Evolutionary conservation across 2,888 invertebrate genomes (phyloP), one percentile per base, ranked within the genome.

Genomic region (Ochlodes sylvanus): DNA sequence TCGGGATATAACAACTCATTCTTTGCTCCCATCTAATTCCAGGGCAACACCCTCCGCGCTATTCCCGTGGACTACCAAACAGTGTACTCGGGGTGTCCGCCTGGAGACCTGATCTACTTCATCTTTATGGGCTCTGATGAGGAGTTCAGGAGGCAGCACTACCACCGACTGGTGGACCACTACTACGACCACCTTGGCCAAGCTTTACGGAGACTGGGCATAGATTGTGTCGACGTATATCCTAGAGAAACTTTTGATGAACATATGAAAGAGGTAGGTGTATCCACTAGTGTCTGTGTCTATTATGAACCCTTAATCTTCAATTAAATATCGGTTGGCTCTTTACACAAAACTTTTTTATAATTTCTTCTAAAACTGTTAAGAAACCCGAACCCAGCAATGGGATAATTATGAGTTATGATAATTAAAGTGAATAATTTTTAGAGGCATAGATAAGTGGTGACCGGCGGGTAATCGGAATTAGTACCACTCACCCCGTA

Each of bases 1-100:
- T n/a, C n/a, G n/a, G n/a, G n/a, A n/a, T n/a, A n/a, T n/a, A n/a
- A n/a, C n/a, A n/a, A n/a, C 47, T 17, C 47, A 47, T 17, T 15
- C 47, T 15, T 47, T 50, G 10, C 56, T 56, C 6, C 15, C 4
- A 4, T 42, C 58, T 42, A 41, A 19, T 82, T 82, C 6, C 81
- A 88, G 87, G 79, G 79, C 5, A 82, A 81, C 4, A 70, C 66
- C 0, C 42, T 85, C 0, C 72, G 83, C 5, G 71, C 83, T n/a
- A 77, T 83, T 12, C 73, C 83, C 0, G 78, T 90, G 17, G 90
- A 90, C 71, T 85, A 84, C 55, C 90, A 90, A 72, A 85, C 87
- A 0, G 66, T 89, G 7, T 82, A 83, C 65, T 77, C 78, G 0
- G 85, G 85, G 7, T 78, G 82, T 50, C 83, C 82, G 0, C 73